Conservation (phyloP, 2,888 invertebrate genomes). For the Papilio protenor region DNA sequence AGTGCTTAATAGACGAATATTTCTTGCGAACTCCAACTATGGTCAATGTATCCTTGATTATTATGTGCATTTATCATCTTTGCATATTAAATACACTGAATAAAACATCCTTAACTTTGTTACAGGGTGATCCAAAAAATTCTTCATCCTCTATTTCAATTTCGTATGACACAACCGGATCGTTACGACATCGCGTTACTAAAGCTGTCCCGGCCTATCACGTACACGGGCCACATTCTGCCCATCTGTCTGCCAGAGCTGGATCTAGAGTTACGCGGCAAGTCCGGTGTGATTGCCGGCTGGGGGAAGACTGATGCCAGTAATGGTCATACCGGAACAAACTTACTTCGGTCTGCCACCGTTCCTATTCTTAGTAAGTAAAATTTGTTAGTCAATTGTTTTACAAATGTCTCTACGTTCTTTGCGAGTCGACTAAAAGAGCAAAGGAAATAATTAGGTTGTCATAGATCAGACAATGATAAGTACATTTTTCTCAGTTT, state of each 20-base stretch:
- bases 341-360: constrained; percentile 90
- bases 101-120: not conserved
- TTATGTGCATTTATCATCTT: not conserved
- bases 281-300: constrained; percentile 87
- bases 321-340: constrained; percentile 90
- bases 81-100: not conserved
- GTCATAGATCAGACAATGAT: too few relatives aligned
- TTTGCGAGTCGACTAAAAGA: not conserved
- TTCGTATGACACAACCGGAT: constrained; percentile 92
- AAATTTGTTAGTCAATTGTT: constrained; percentile 9
- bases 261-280: constrained; percentile 69
- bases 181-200: constrained; percentile 91
- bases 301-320: constrained; percentile 93
- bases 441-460: not conserved
- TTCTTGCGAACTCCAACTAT: not conserved
- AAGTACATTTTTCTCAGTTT: too few relatives aligned
- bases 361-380: constrained; percentile 91
- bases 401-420: not conserved
- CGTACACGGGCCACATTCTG: constrained; percentile 87
- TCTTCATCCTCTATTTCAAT: constrained; percentile 92
- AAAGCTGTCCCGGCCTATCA: constrained; percentile 87
- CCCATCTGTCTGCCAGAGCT: constrained; percentile 90
- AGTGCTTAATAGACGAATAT: not conserved
- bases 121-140: constrained; percentile 88
- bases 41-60: too few relatives aligned